Evolutionary conservation across 2,113 vertebrate species (phyloP), one percentile per base, ranked within the genome.

Genomic region (Jaculus jaculus): DNA sequence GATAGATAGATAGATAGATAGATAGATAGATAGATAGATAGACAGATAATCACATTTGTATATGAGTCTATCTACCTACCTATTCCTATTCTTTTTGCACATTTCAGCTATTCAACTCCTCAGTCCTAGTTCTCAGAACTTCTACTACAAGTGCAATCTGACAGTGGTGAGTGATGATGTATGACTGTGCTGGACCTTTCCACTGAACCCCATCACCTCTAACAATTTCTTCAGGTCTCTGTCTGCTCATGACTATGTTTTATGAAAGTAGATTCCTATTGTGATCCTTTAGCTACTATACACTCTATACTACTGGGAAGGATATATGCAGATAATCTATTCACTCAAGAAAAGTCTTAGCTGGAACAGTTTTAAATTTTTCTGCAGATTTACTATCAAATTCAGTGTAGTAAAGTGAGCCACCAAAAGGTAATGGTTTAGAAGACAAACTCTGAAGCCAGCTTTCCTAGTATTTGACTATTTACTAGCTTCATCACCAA

Each of bases 181-280:
- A 63, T n/a, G 24, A 71, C 9, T 18, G 1, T 39, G 28, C 86
- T 85, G n/a, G 24, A 30, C 4, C 69, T 75, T 42, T 63, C 61
- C 37, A 26, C 28, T 51, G 42, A 87, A 61, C 75, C 87, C 85
- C 23, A 69, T 4, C 24, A 68, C 39, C 21, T 73, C 83, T 37
- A 65, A 26, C 37, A 88, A 88, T 78, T 77, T 83, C 30, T 61
- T 93, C 16, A 20, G 42, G 18, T 51, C n/a, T 69, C 0, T 26
- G 34, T 39, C 60, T 80, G 15, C 72, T 84, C 75, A 66, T 5
- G 54, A 39, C 71, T 37, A 73, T 51, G 37, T 1, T 65, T 65
- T 51, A 68, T 47, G 89, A 51, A 96, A 80, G 28, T 3, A 37
- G 30, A 60, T 61, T 51, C 34, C 94, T 91, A 42, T 79, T 61